Percentiles rank a stretch among this genome's conserved stretches.
Conservation (phyloP, 2,113 vertebrate genomes). For the Dasyornis broadbenti region DNA sequence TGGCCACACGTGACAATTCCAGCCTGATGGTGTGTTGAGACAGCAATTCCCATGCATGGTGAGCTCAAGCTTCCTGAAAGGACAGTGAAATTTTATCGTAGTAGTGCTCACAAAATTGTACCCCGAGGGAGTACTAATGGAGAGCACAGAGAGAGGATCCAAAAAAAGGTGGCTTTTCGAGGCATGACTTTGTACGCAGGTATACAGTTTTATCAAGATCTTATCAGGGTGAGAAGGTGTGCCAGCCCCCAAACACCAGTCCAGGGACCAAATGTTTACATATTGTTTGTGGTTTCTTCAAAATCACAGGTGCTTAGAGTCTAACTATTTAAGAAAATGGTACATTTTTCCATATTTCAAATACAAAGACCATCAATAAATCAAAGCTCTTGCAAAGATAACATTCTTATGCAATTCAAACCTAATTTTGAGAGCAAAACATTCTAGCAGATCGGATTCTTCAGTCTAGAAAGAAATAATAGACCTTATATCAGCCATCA, state of each 20-base stretch:
- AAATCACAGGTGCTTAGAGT: not conserved
- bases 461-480: not conserved
- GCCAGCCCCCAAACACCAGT: not conserved
- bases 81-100: not conserved
- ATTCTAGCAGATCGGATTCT: not conserved
- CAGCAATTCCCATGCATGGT: not conserved
- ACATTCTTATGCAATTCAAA: not conserved
- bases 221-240: not conserved
- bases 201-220: not conserved
- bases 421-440: not conserved
- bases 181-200: not conserved
- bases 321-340: not conserved
- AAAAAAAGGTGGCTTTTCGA: not conserved
- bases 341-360: not conserved
- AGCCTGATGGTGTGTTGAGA: not conserved
- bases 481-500: not conserved
- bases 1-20: not conserved
- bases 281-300: not conserved
- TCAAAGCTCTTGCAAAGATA: not conserved
- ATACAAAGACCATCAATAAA: not conserved
- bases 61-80: not conserved
- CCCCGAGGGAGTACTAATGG: not conserved
- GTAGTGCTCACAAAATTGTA: not conserved
- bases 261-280: not conserved
- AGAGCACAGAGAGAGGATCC: not conserved